Evolutionary conservation across 2,797 vertebrate species (phyloP), one percentile per base, ranked within the genome.

Genomic region (Siniperca obscura): DNA sequence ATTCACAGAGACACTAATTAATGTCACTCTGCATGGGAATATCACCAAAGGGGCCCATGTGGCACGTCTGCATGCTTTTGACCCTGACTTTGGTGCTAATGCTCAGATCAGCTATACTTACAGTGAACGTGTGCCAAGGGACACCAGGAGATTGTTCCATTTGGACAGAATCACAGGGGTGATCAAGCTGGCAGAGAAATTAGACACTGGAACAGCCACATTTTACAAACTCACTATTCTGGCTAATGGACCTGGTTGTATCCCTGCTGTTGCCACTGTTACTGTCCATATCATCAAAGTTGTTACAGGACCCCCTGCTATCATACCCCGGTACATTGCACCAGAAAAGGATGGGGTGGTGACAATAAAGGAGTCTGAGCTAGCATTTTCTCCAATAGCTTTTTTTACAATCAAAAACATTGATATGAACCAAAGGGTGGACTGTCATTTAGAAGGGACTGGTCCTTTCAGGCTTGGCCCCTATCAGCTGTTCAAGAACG

Each of bases 361-460:
- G 34, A 97, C 95, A 71, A 72, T 99, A 85, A 99, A 96, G 82
- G 98, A 99, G 82, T 93, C 97, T 16, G 98, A 99, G 75, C 97
- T 97, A 17, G 73, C 96, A 0, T 96, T 97, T 88, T 96, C 98
- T 21, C 98, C 98, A 0, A 96, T 99, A 60, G 98, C 98, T 22
- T 99, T 99, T 95, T 99, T 98, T 85, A 98, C 97, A 0, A 92
- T 99, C 44, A 98, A 97, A 91, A 98, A 98, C 75, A 95, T 96
- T 0, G 96, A 97, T 77, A 91, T 90, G n/a, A 97, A 95, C 84
- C 96, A 97, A 81, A 96, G 92, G 78, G 96, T 97, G 22, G 94
- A 94, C 79, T 99, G 98, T 89, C 91, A 95, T 88, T 92, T 99
- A 91, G 97, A 99, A 70, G 96, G 97, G 1, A 90, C 91, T 17